Evolutionary conservation across 2,113 vertebrate genomes (phyloP), one percentile per base, ranked within the genome.

Genomic region (Proteles cristata): DNA sequence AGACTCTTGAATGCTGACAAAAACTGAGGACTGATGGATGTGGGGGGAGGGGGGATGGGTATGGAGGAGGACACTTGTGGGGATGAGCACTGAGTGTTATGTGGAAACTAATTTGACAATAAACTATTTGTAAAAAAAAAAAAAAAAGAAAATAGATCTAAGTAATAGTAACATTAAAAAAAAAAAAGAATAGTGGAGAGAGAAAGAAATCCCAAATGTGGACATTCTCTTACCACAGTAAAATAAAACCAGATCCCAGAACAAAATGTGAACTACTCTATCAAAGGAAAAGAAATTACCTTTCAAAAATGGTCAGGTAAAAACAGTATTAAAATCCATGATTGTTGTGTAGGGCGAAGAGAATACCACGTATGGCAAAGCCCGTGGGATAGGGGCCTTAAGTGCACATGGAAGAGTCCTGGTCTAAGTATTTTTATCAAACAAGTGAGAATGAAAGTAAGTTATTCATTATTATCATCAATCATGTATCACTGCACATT

Each of bases 391-490:
- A 17, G 28, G 45, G 71, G 45, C 48, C 76, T 88, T 48, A 61
- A 63, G 4, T 80, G 11, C 7, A 58, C 58, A 48, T 12, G 43
- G 48, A 53, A 11, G 11, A 92, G 26, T 26, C 63, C 55, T 68
- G 26, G 28, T 35, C 88, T 93, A 76, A 80, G 92, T 35, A 66
- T 23, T 79, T 94, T 87, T 71, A 74, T 58, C 71, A 82, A 85
- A 79, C 6, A 83, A 83, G 68, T 80, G 16, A 80, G 23, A 88
- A 83, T 14, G 48, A 95, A 95, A 95, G 91, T 58, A 85, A 95
- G 87, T 79, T 73, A 79, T 69, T 88, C 26, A 10, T 33, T 83
- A 35, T 66, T 16, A n/a, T n/a, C 53, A 53, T 74, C 48, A 85
- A 71, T 83, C 77, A 68, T 55, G 84, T 63, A 63, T 93, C 82